Percentiles rank a stretch among this genome's conserved stretches.
Conservation (phyloP, 2,797 vertebrate genomes). For the Pitangus sulphuratus region DNA sequence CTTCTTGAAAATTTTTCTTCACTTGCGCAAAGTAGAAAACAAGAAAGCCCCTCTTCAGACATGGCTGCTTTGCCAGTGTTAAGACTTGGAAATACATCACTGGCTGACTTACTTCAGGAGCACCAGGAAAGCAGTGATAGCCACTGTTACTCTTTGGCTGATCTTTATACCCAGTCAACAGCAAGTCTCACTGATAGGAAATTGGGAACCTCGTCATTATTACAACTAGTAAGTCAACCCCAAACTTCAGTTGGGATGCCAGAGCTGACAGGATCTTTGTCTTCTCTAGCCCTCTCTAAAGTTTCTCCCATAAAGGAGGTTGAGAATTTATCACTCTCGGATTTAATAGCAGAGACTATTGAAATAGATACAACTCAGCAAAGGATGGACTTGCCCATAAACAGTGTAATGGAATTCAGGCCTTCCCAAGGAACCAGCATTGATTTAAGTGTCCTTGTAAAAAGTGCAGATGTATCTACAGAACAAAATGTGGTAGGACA, state of each 20-base stretch:
- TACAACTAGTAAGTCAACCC: slow-evolving; percentile 75
- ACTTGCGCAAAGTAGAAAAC: slow-evolving; percentile 68
- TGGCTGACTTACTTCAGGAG: slow-evolving; percentile 89
- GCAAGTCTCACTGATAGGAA: slow-evolving; percentile 37
- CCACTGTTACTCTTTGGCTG: slow-evolving; percentile 63
- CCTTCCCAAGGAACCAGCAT: slow-evolving; percentile 72
- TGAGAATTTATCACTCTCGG: slow-evolving; percentile 71
- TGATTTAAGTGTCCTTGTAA: slow-evolving; percentile 86
- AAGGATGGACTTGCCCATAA: background rate
- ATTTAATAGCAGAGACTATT: slow-evolving; percentile 79
- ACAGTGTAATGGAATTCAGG: slow-evolving; percentile 44
- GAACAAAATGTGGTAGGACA: slow-evolving; percentile 23
- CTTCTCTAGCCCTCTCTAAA: slow-evolving; percentile 77
- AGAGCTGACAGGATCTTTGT: slow-evolving; percentile 79
- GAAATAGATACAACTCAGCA: slow-evolving; percentile 58
- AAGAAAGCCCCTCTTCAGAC: slow-evolving; percentile 41
- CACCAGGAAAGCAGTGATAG: slow-evolving; percentile 78
- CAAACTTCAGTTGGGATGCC: slow-evolving; percentile 67
- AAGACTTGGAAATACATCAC: slow-evolving; percentile 79
- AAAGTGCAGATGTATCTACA: slow-evolving; percentile 48
- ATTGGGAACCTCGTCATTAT: slow-evolving; percentile 74
- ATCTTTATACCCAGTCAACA: slow-evolving; percentile 62
- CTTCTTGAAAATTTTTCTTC: slow-evolving; percentile 74
- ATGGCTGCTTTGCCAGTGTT: slow-evolving; percentile 48
- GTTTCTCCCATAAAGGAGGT: slow-evolving; percentile 71